Evolutionary conservation across 2,888 invertebrate genomes (phyloP).

Genomic region (Lordiphosa andalusiaca): DNA sequence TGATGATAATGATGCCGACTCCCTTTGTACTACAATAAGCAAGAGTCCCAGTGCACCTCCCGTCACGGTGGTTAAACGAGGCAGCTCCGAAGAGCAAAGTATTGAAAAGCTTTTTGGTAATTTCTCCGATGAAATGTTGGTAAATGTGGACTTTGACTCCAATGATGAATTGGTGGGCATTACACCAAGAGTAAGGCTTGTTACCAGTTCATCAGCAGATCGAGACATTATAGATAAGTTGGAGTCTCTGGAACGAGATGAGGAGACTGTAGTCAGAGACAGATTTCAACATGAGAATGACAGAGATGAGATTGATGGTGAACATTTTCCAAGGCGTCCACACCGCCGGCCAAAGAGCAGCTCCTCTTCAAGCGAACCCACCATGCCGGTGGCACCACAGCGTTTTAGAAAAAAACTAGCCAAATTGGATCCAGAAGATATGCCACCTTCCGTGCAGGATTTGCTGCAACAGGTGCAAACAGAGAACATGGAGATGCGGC

Average conservation of each 20-base stretch:
- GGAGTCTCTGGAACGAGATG: conserved; percentile 68
- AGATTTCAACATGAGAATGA: conserved; percentile 3
- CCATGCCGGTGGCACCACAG: conserved; percentile 62
- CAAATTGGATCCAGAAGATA: conserved; percentile 69
- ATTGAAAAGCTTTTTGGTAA: conserved; percentile 78
- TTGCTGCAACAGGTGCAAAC: conserved; percentile 58
- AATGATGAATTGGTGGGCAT: conserved; percentile 77
- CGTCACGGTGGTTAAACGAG: conserved; percentile 67
- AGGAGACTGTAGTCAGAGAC: conserved; percentile 9
- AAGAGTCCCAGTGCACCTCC: conserved; percentile 75
- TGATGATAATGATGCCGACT: conserved; percentile 62
- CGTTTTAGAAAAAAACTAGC: conserved; percentile 70
- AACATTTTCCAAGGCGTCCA: conserved; percentile 72
- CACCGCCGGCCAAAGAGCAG: conserved; percentile 73
- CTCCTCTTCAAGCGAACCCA: conserved; percentile 76
- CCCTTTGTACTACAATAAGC: conserved; percentile 73
- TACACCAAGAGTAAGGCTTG: conserved; percentile 53
- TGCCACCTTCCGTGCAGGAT: conserved; percentile 79
- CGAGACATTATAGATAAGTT: conserved; percentile 58
- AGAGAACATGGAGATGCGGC: conserved; percentile 6
- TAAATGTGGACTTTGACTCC: conserved; percentile 78
- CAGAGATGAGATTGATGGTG: conserved; percentile 41
- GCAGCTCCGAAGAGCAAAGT: conserved; percentile 78
- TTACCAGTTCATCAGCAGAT: conserved; percentile 35
- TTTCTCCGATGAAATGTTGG: conserved; percentile 78